Evolutionary conservation across 2,797 vertebrate genomes (phyloP).

Genomic region (Cirrhinus molitorella): DNA sequence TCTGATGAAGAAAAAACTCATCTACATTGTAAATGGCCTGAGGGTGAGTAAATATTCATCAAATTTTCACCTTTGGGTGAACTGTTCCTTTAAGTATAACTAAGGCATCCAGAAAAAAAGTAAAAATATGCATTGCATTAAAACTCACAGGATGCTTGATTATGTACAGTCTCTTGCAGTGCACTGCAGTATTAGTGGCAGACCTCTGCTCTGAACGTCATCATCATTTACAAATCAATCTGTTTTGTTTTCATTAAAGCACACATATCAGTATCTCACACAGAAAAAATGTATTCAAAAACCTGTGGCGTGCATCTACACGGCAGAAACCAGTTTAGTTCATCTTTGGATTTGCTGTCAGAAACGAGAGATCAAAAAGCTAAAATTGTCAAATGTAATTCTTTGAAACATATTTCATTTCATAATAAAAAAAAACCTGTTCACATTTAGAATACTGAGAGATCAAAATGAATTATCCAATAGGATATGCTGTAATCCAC

Average conservation of each 20-base stretch:
- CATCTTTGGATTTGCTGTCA: slow-evolving; percentile 3
- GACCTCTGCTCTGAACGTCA: neutral
- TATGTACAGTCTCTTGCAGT: slow-evolving; percentile 20
- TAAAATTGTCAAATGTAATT: slow-evolving; percentile 18
- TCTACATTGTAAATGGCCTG: neutral
- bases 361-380: neutral
- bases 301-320: neutral
- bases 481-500: slow-evolving; percentile 22
- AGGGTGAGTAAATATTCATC: neutral
- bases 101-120: neutral
- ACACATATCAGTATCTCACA: neutral
- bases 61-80: neutral
- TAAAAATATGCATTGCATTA: neutral
- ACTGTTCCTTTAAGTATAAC: neutral
- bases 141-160: slow-evolving; percentile 7
- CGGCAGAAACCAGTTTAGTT: neutral
- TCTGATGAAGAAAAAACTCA: neutral
- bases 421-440: slow-evolving; percentile 8
- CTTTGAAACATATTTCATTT: slow-evolving; percentile 21
- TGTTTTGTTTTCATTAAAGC: slow-evolving; percentile 25
- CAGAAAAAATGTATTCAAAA: neutral
- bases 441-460: neutral
- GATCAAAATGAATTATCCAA: neutral
- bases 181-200: neutral
- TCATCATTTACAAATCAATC: slow-evolving; percentile 7